phyloP scores from a whole-genome alignment of 1,140 invertebrate genomes.

The Onthophagus taurus region DNA sequence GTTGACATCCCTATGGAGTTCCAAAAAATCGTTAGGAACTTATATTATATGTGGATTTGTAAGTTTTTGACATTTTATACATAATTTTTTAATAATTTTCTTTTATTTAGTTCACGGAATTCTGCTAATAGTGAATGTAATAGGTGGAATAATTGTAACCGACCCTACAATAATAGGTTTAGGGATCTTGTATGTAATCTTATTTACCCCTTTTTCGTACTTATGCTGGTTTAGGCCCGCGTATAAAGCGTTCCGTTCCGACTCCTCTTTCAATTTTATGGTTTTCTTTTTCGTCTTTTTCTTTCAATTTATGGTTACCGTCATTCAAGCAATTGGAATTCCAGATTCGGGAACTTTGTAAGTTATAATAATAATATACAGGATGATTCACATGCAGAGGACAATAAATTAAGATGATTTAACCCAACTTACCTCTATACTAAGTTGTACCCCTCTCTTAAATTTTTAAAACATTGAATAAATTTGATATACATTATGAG shows the following conservation, averaged over 20 bases:
- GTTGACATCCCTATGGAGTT: conserved; percentile 98
- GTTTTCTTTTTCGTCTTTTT: conserved; percentile 99
- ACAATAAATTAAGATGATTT: no score
- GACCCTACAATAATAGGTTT: conserved; percentile 76
- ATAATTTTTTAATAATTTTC: conserved; percentile 12
- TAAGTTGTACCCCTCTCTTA: no score
- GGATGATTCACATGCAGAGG: no score
- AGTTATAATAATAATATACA: conserved; percentile 34
- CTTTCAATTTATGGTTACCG: conserved; percentile 87
- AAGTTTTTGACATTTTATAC: conserved; percentile 38
- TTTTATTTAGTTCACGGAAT: conserved; percentile 74
- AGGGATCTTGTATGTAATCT: conserved; percentile 77
- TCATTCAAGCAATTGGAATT: conserved; percentile 83
- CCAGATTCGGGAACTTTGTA: conserved; percentile 70
- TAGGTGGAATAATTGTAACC: conserved; percentile 70
- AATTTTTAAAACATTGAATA: no score
- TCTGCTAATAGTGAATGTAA: conserved; percentile 75
- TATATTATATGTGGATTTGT: conserved; percentile 98
- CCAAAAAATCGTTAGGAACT: conserved; percentile 85
- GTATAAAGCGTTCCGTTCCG: conserved; percentile 71
- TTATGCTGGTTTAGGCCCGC: conserved; percentile 83
- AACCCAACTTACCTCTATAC: no score
- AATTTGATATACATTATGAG: background rate
- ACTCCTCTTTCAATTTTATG: conserved; percentile 99
- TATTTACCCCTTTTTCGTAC: conserved; percentile 96